phyloP scores from a whole-genome alignment of 53 echinoderm and acorn worm genomes.

The Astropecten irregularis region DNA sequence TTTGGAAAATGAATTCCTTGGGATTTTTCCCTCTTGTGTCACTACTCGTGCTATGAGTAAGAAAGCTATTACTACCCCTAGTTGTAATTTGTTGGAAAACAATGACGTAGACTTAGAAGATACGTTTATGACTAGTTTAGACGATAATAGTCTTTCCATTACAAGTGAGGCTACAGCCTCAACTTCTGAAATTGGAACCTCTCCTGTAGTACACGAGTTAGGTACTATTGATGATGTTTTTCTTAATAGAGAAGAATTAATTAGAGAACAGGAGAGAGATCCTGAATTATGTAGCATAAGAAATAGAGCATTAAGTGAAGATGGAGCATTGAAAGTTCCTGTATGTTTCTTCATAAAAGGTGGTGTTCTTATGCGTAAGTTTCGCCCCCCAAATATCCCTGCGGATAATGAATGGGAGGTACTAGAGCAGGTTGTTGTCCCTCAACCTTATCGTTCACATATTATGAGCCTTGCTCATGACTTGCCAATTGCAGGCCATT shows the following conservation, averaged over 20 bases:
- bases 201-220: too few species aligned
- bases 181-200: too few species aligned
- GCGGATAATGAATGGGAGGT: constrained; percentile 69
- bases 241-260: constrained; percentile 54
- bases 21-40: constrained; percentile 68
- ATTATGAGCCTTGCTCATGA: constrained; percentile 73
- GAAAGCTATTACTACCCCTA: too few species aligned
- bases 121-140: constrained; percentile 12
- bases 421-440: constrained; percentile 69
- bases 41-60: constrained; percentile 63
- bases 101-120: neutral
- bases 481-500: constrained; percentile 61
- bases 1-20: constrained; percentile 41
- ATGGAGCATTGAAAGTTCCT: neutral
- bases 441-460: constrained; percentile 35
- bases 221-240: neutral
- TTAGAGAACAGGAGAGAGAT: constrained; percentile 18
- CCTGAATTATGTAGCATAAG: neutral
- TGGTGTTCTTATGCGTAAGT: constrained; percentile 79
- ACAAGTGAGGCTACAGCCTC: too few species aligned
- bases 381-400: constrained; percentile 63
- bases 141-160: too few species aligned
- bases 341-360: constrained; percentile 13
- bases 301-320: neutral
- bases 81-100: neutral